phyloP scores from a whole-genome alignment of 2,797 vertebrate species.

The Chiloscyllium punctatum region DNA sequence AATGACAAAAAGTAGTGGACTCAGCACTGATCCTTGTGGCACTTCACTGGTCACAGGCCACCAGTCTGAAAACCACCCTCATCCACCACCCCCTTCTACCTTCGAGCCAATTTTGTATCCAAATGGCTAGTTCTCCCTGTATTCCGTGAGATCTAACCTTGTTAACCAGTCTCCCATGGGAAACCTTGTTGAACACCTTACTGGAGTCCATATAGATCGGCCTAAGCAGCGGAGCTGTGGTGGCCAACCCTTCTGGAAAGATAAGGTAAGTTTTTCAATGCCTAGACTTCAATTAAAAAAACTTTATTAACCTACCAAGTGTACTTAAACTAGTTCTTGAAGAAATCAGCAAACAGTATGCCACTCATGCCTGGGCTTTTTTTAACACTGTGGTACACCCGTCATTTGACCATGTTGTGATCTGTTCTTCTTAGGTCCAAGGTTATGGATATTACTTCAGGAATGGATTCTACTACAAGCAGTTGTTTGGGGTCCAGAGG shows the following conservation, averaged over 20 bases:
- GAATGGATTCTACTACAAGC: slow-evolving; percentile 49
- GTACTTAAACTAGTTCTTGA: background rate
- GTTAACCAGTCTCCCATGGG: too few relatives aligned
- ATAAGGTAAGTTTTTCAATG: background rate
- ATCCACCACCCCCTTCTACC: too few relatives aligned
- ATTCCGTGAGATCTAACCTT: too few relatives aligned
- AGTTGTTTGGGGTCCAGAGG: slow-evolving; percentile 43
- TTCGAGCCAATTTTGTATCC: too few relatives aligned
- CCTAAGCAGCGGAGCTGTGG: background rate
- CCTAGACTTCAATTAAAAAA: background rate
- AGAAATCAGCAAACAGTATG: background rate
- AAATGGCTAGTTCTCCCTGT: too few relatives aligned
- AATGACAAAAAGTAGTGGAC: too few relatives aligned
- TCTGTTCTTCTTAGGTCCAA: slow-evolving; percentile 42
- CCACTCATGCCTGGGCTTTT: background rate
- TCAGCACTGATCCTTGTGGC: too few relatives aligned
- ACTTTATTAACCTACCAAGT: background rate
- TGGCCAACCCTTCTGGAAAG: background rate
- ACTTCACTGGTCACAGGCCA: too few relatives aligned
- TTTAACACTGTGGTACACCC: background rate
- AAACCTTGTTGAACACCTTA: too few relatives aligned
- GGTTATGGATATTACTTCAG: slow-evolving; percentile 49
- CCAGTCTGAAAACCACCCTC: too few relatives aligned
- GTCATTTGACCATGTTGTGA: background rate
- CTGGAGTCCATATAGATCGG: too few relatives aligned